These are phyloP conservation scores for Lepus americanus DNA, from an alignment of 2,113 vertebrate genomes.

Conservation along the genomic window DNA sequence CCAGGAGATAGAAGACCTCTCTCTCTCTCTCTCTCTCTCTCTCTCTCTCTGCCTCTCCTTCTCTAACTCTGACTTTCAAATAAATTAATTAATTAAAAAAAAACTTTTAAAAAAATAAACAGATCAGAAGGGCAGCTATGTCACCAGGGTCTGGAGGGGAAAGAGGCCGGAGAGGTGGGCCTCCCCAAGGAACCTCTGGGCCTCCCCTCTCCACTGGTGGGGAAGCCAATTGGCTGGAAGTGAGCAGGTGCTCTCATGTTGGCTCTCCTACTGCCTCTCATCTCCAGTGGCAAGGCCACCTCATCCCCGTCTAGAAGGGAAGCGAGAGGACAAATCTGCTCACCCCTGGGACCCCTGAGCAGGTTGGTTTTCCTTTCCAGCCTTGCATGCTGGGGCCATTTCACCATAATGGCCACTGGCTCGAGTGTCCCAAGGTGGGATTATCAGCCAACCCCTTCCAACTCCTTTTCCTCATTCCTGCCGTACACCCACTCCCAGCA, in stretches of 20 bases:
- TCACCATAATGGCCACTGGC: neutral
- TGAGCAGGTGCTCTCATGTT: neutral
- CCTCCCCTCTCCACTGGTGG: no score
- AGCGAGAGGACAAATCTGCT: neutral
- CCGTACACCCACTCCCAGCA: neutral
- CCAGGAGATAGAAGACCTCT: no score
- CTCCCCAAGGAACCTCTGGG: neutral
- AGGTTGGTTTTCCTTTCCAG: neutral
- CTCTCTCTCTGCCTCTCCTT: no score
- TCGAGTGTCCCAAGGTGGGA: neutral
- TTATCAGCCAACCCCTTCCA: neutral
- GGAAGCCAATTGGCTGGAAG: neutral
- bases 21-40: no score
- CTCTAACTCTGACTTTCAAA: no score
- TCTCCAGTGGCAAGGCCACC: neutral
- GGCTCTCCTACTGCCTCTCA: neutral
- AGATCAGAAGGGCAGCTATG: neutral
- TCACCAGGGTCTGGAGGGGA: neutral
- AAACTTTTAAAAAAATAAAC: no score
- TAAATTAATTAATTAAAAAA: no score
- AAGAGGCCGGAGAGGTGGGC: neutral
- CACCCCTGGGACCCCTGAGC: neutral
- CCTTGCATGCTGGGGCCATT: no score
- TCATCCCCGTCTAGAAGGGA: neutral
- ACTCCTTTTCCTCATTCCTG: neutral